Evolutionary conservation across 2,797 vertebrate species (phyloP), one percentile per base, ranked within the genome.

Genomic region (Pantherophis vulpinus): DNA sequence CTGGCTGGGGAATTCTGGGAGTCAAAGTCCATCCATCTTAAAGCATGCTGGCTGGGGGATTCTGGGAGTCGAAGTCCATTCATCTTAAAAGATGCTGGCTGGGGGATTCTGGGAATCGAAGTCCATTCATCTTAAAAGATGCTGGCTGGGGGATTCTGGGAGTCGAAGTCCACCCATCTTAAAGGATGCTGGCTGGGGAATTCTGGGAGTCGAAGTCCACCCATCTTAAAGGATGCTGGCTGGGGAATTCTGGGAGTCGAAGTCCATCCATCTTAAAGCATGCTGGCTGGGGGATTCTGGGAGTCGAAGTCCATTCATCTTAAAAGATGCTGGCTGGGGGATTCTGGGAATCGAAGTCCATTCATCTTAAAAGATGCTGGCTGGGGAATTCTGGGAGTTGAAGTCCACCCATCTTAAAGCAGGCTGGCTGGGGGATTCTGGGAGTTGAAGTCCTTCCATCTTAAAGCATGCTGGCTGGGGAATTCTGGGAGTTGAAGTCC

Each of bases 71-170:
- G 29, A 66, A 14, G 12, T 66, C 29, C 29, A 2, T 2, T 13
- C 29, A 0, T 4, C 3, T 14, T 66, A n/a, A 66, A n/a, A 13
- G 12, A 13, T 0, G 2, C 5, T 6, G 29, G 12, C 5, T 70
- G 2, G 2, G 63, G 61, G 0, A 66, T 66, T 63, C 61, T 63
- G 61, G 61, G 61, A 63, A 1, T 29, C 5, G 58, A 61, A 61
- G 7, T 25, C 23, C 0, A 25, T 0, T 7, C 2, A 1, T 60
- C 23, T 60, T 25, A 0, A 60, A 3, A 2, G 8, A 25, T 3
- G 59, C 8, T 60, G 59, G 8, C 23, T 60, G 56, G 4, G 56
- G 56, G 0, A 58, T 58, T 58, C 14, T 58, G 56, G 56, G 59
- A 9, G 23, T 9, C 10, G 61, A 63, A 63, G 4, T 63, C 61